These are phyloP conservation scores for Drosophila koepferae DNA, from an alignment of 2,888 invertebrate species.

Conservation along the genomic window DNA sequence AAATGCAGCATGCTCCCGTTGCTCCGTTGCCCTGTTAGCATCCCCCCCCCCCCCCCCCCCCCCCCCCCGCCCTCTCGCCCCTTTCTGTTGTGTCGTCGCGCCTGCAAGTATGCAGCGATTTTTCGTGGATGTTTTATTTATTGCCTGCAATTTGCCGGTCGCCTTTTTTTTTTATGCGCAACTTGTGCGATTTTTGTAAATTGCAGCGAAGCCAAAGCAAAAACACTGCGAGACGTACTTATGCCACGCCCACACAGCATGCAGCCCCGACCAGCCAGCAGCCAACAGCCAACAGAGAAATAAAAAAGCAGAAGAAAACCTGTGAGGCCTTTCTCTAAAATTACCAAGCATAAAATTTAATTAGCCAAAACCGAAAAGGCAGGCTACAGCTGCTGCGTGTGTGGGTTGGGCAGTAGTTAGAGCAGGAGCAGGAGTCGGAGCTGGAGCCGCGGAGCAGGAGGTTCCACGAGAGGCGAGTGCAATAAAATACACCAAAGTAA, in stretches of 20 bases:
- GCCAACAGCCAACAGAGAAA: neutral
- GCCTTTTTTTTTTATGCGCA: constrained; percentile 62
- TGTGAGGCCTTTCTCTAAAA: constrained; percentile 74
- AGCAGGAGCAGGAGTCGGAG: neutral
- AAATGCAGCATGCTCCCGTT: neutral
- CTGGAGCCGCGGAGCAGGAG: neutral
- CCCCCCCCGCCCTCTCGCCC: neutral
- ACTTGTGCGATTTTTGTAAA: constrained; percentile 60
- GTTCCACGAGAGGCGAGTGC: constrained; percentile 15
- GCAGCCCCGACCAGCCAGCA: neutral
- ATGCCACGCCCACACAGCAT: constrained; percentile 14
- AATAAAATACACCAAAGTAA: constrained; percentile 67
- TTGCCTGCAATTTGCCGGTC: constrained; percentile 71
- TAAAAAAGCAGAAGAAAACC: constrained; percentile 29
- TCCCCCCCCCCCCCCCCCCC: too few species aligned
- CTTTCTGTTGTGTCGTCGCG: constrained; percentile 9
- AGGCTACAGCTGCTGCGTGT: constrained; percentile 25
- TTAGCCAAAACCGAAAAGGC: constrained; percentile 77
- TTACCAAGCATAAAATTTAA: constrained; percentile 81
- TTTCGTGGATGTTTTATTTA: constrained; percentile 74
- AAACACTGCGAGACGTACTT: constrained; percentile 42
- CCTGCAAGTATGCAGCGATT: constrained; percentile 72
- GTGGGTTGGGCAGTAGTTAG: neutral
- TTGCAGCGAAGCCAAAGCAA: constrained; percentile 42
- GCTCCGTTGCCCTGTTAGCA: too few species aligned